Conservation (phyloP, 2,113 vertebrate species). For the Mirounga angustirostris region DNA sequence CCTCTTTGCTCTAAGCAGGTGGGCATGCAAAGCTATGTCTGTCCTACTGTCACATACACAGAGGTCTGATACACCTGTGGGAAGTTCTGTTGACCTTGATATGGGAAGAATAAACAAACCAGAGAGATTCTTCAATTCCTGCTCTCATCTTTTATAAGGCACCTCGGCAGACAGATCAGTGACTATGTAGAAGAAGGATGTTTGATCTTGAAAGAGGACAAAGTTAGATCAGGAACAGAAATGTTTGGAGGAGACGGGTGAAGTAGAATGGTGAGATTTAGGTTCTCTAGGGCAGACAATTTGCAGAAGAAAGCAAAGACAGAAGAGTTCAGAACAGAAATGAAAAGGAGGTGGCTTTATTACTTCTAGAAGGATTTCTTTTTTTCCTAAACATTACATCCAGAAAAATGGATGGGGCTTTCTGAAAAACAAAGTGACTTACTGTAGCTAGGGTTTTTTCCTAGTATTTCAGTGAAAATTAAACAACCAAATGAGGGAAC, state of each 20-base stretch:
- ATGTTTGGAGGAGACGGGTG: background rate
- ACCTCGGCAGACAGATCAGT: background rate
- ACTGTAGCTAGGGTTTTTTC: background rate
- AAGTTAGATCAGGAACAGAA: background rate
- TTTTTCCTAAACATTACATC: background rate
- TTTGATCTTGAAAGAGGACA: background rate
- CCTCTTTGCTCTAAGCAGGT: background rate
- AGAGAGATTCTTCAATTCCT: background rate
- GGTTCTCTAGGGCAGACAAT: background rate
- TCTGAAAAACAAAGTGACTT: background rate
- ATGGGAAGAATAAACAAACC: background rate
- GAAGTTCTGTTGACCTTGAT: background rate
- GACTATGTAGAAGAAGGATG: background rate
- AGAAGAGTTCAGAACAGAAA: background rate
- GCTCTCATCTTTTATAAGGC: background rate
- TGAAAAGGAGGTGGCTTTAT: background rate
- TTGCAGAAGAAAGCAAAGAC: background rate
- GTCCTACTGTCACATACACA: background rate
- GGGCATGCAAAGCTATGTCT: background rate
- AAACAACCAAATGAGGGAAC: background rate
- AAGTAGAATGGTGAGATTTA: background rate
- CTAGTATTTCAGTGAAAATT: background rate
- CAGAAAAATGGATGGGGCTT: background rate
- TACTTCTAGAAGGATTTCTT: background rate
- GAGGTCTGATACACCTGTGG: background rate